Conservation (phyloP, 2,888 invertebrate species). For the Mythimna vitellina region DNA sequence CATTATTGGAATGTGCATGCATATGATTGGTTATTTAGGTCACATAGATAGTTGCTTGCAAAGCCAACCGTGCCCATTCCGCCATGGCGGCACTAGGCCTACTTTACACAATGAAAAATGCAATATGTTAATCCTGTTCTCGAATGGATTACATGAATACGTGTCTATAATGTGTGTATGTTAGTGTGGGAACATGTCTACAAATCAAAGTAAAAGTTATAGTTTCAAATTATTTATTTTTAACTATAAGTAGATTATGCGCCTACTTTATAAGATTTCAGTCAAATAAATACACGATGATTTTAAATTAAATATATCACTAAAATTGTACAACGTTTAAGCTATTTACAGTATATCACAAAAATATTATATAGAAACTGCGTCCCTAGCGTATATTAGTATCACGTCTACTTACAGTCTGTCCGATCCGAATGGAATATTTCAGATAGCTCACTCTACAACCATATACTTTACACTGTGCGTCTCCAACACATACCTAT, state of each 20-base stretch:
- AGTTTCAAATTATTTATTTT: slow-evolving; percentile 85
- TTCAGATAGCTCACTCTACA: slow-evolving; percentile 67
- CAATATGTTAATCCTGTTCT: slow-evolving; percentile 24
- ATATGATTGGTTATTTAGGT: slow-evolving; percentile 46
- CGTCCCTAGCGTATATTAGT: slow-evolving; percentile 82
- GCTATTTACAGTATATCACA: slow-evolving; percentile 91
- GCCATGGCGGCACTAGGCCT: slow-evolving; percentile 48
- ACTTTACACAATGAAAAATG: slow-evolving; percentile 45
- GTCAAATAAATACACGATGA: slow-evolving; percentile 90
- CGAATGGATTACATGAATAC: slow-evolving; percentile 19
- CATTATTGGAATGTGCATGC: slow-evolving; percentile 34
- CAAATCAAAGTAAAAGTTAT: slow-evolving; percentile 76
- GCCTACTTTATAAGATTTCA: slow-evolving; percentile 89
- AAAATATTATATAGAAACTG: slow-evolving; percentile 81
- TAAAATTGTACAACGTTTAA: slow-evolving; percentile 90
- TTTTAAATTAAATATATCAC: slow-evolving; percentile 89
- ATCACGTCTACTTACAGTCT: slow-evolving; percentile 90
- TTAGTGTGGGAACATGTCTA: slow-evolving; percentile 52
- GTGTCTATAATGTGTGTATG: slow-evolving; percentile 30
- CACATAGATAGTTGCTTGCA: slow-evolving; percentile 37
- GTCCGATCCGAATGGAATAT: slow-evolving; percentile 84
- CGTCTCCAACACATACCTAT: slow-evolving; percentile 69
- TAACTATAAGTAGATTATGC: slow-evolving; percentile 80
- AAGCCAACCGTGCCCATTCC: slow-evolving; percentile 24
- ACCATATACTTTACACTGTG: slow-evolving; percentile 57